Base-by-base conservation (phyloP, 2,797 vertebrate species). In the Gadopsis marmoratus region DNA sequence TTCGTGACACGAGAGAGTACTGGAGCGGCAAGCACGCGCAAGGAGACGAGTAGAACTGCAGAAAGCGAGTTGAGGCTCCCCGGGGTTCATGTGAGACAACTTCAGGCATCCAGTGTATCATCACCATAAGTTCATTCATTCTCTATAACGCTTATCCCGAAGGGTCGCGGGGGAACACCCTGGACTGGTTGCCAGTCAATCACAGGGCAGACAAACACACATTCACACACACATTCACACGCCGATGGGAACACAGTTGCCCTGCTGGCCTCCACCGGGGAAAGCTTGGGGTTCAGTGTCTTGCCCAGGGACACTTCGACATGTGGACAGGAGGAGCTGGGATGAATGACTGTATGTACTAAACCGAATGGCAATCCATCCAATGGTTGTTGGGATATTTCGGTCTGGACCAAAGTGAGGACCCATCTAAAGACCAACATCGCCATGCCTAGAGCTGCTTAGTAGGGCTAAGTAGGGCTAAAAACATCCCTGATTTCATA, bases 401-500 rank as follows among this genome's bases (percentile, higher is more conserved):
- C 5, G 16, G n/a, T 41, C 13, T 43, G 31, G 17, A 17, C 17
- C 29, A 23, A 43, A 43, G 41, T 14, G 19, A 43, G 21, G 37
- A 11, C 14, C 0, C 3, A 51, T 23, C 37, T 43, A 35, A 21
- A 41, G 14, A 13, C 26, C 41, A 37, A 4, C 48, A 23, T 1
- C 7, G 0, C 13, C 16, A 26, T 66, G 13, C 29, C 10, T 19
- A 19, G 7, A 13, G 41, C 5, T 19, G 16, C 5, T 2, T n/a
- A n/a, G n/a, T n/a, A n/a, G n/a, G n/a, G 3, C 33, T 39, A 53
- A 10, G n/a, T 4, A 3, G 4, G 13, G 19, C 53, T 47, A 26
- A 53, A 73, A 59, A n/a, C 33, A 37, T 16, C 26, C 14, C 43
- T 37, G 2, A 51, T 71, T 23, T 71, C 13, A 66, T 58, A 43